phyloP scores from a whole-genome alignment of 2,797 vertebrate species.

The Myotis vivesi region DNA sequence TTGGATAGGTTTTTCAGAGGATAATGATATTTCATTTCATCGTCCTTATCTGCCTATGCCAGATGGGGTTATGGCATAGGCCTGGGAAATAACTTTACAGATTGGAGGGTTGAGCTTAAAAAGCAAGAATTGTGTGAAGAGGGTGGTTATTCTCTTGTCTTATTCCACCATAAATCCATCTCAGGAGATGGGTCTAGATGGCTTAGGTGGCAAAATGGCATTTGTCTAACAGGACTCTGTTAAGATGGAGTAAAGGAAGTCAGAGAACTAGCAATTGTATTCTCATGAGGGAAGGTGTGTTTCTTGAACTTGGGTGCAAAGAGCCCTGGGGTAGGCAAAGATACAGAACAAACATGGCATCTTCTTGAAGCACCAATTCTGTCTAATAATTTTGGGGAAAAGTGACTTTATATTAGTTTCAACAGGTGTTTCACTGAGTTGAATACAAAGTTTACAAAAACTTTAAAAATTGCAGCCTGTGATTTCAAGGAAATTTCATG shows the following conservation, averaged over 20 bases:
- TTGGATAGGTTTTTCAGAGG: not conserved
- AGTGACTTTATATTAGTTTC: conserved; percentile 19
- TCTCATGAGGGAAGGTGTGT: not conserved
- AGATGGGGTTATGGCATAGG: not conserved
- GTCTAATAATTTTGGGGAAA: not conserved
- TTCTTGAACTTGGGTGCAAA: not conserved
- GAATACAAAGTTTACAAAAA: conserved; percentile 2
- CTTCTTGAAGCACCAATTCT: not conserved
- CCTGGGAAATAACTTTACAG: not conserved
- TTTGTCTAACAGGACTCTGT: not conserved
- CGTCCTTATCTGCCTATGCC: not conserved
- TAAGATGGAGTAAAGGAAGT: not conserved
- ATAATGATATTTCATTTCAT: not conserved
- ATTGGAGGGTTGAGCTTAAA: not conserved
- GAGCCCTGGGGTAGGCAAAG: not conserved
- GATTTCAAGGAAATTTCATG: conserved; percentile 4
- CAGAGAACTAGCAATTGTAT: not conserved
- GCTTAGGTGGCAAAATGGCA: not conserved
- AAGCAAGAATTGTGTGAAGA: not conserved
- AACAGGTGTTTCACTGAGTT: not conserved
- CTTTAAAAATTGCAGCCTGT: not conserved
- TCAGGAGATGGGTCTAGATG: not conserved
- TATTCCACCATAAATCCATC: not conserved
- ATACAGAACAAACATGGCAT: not conserved
- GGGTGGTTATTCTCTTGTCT: not conserved